Evolutionary conservation across 2,113 vertebrate species (phyloP).

Genomic region (Hydrolagus affinis): DNA sequence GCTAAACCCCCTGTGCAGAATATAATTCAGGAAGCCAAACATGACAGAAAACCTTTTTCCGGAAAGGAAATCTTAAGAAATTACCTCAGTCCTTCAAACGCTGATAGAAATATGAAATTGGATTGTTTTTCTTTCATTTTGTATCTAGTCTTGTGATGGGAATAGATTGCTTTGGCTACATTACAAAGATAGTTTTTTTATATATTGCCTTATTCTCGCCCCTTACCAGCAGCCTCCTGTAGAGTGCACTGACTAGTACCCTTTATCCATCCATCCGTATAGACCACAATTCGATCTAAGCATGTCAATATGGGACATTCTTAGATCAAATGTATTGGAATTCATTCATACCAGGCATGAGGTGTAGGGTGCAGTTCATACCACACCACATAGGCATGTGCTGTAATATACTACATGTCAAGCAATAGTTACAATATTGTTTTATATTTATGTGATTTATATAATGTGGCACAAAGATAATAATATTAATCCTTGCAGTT

Average conservation of each 20-base stretch:
- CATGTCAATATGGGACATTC: background rate
- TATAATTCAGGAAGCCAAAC: background rate
- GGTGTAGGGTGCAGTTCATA: background rate
- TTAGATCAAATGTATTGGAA: background rate
- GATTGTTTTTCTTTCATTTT: conserved; percentile 8
- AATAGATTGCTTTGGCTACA: background rate
- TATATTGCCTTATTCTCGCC: background rate
- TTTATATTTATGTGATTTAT: too few species aligned
- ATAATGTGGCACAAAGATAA: too few species aligned
- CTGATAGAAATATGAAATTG: background rate
- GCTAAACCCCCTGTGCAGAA: background rate
- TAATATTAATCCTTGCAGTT: too few species aligned
- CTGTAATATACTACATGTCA: too few species aligned
- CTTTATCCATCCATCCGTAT: background rate
- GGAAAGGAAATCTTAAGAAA: background rate
- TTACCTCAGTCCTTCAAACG: background rate
- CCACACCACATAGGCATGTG: background rate
- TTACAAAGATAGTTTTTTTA: background rate
- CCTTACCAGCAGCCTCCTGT: background rate
- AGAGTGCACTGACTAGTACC: background rate
- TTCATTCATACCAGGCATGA: background rate
- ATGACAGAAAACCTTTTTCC: background rate
- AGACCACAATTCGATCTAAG: background rate
- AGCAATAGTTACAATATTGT: too few species aligned
- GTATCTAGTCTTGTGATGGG: background rate